Evolutionary conservation across 2,113 vertebrate genomes (phyloP).

Genomic region (Dolichallabes microphthalmus): DNA sequence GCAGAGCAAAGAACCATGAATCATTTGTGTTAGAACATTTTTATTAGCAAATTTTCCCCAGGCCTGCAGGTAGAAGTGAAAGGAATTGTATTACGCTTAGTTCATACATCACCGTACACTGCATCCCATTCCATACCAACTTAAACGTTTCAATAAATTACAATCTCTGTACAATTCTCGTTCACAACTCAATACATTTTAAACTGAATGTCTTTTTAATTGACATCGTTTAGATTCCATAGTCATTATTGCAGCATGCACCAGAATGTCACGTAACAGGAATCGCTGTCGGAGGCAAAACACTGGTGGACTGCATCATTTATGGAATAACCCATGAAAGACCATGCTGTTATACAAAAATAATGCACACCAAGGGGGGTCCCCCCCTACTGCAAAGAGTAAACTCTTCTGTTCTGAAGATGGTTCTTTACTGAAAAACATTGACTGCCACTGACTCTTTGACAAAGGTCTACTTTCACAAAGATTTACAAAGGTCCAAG

Average conservation of each 20-base stretch:
- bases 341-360: too few species aligned
- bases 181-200: background rate
- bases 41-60: background rate
- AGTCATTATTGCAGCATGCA: background rate
- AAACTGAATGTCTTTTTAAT: background rate
- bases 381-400: too few species aligned
- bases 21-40: slow-evolving; percentile 14
- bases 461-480: too few species aligned
- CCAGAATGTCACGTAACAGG: background rate
- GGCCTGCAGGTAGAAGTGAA: slow-evolving; percentile 1
- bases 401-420: too few species aligned
- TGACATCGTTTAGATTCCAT: background rate
- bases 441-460: too few species aligned
- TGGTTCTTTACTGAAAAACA: too few species aligned
- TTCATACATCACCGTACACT: background rate
- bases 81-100: too few species aligned
- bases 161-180: background rate
- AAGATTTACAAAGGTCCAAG: too few species aligned
- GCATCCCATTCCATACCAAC: background rate
- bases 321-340: too few species aligned
- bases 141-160: background rate
- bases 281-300: background rate
- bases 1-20: slow-evolving; percentile 3
- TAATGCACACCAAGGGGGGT: too few species aligned
- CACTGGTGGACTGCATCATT: background rate